These are phyloP conservation scores for Nylanderia fulva DNA, from an alignment of 1,140 invertebrate genomes.

Conservation along the genomic window DNA sequence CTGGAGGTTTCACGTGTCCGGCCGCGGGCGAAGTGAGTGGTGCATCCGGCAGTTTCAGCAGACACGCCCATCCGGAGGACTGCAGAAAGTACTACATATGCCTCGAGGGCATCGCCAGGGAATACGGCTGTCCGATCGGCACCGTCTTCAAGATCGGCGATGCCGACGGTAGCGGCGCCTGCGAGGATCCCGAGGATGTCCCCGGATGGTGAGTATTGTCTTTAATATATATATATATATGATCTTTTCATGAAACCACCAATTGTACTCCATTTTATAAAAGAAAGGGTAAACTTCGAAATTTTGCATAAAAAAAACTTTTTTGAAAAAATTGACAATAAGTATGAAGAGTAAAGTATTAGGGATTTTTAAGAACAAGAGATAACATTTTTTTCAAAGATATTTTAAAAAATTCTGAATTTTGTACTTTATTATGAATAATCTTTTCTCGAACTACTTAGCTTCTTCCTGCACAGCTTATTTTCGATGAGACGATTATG, in stretches of 20 bases:
- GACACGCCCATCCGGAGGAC: conserved; percentile 97
- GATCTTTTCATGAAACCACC: background rate
- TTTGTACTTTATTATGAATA: background rate
- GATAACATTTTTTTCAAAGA: background rate
- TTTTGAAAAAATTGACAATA: background rate
- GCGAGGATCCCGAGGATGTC: conserved; percentile 97
- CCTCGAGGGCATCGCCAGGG: conserved; percentile 94
- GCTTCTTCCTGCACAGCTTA: background rate
- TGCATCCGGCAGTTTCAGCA: conserved; percentile 94
- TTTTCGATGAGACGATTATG: background rate
- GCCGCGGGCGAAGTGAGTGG: conserved; percentile 92
- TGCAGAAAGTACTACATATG: conserved; percentile 98
- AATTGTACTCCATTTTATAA: background rate
- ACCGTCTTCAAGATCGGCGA: conserved; percentile 98
- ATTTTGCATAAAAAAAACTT: background rate
- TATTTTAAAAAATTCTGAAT: background rate
- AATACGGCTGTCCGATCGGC: conserved; percentile 97
- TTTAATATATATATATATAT: background rate
- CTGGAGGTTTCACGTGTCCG: conserved; percentile 95
- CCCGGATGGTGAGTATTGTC: conserved; percentile 94
- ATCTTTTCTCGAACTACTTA: background rate
- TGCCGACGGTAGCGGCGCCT: conserved; percentile 94
- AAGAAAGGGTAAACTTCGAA: background rate
- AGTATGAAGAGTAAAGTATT: background rate
- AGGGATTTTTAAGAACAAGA: background rate